phyloP scores from a whole-genome alignment of 2,888 invertebrate genomes.

The Erebia palarica region DNA sequence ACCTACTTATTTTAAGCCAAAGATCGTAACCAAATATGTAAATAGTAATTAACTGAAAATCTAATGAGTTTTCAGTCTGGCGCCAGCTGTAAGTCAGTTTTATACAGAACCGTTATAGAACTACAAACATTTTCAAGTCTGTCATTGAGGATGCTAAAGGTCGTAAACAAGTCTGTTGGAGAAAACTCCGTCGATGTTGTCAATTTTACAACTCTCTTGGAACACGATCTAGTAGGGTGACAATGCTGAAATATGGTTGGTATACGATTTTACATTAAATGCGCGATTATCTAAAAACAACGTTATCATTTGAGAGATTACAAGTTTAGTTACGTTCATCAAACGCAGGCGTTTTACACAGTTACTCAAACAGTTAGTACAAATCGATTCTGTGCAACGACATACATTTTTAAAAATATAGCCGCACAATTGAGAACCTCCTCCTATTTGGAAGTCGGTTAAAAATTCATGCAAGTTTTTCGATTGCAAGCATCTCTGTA shows the following conservation, averaged over 20 bases:
- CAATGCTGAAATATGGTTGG: neutral
- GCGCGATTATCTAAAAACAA: too few relatives aligned
- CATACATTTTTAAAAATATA: too few relatives aligned
- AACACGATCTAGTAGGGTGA: constrained; percentile 15
- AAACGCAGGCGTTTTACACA: too few relatives aligned
- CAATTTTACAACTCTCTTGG: constrained; percentile 23
- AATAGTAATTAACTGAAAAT: neutral
- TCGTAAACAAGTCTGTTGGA: constrained; percentile 18
- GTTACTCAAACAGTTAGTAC: too few relatives aligned
- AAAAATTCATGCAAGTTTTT: too few relatives aligned
- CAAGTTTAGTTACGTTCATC: too few relatives aligned
- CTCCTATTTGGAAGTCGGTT: too few relatives aligned
- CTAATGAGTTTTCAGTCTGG: constrained; percentile 1
- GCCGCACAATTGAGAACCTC: too few relatives aligned
- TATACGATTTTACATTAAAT: neutral
- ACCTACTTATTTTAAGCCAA: neutral
- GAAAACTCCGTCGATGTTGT: constrained; percentile 19
- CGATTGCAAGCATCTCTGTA: too few relatives aligned
- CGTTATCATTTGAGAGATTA: too few relatives aligned
- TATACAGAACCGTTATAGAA: neutral
- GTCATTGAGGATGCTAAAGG: neutral
- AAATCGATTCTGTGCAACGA: too few relatives aligned
- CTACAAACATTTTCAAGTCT: constrained; percentile 11
- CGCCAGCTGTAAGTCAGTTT: constrained; percentile 1
- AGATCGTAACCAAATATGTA: neutral